These are phyloP conservation scores for Nothocercus nigrocapillus DNA, from an alignment of 2,113 vertebrate species.

Conservation along the genomic window DNA sequence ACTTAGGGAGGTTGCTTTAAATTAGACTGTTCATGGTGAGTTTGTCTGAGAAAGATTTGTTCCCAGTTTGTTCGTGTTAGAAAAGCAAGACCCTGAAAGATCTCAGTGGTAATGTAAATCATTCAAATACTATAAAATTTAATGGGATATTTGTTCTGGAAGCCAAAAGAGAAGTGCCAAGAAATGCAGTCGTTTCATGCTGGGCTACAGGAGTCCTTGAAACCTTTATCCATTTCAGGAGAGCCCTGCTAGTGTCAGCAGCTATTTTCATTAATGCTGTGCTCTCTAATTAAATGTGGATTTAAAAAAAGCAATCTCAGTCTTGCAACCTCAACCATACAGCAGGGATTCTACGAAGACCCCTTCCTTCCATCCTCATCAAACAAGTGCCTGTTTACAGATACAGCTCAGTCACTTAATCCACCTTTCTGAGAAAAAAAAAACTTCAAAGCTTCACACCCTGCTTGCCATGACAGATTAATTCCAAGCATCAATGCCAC, in stretches of 20 bases:
- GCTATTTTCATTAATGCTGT: constrained; percentile 17
- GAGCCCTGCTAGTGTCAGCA: background rate
- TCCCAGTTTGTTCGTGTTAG: background rate
- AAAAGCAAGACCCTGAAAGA: background rate
- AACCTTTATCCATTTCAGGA: background rate
- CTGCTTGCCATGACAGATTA: background rate
- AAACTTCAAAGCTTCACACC: constrained; percentile 8
- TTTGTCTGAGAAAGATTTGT: background rate
- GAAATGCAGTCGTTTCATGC: background rate
- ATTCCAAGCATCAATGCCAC: background rate
- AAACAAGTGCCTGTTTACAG: background rate
- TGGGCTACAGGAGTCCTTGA: constrained; percentile 14
- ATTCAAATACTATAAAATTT: background rate
- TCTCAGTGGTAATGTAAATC: background rate
- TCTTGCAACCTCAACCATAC: background rate
- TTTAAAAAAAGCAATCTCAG: constrained; percentile 8
- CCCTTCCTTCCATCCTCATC: background rate
- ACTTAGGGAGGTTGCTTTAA: background rate
- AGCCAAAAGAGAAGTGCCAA: constrained; percentile 28
- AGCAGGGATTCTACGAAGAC: constrained; percentile 10
- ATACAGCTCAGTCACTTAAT: constrained; percentile 21
- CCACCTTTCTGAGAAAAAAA: background rate
- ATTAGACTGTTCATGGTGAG: background rate
- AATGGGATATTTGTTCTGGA: background rate
- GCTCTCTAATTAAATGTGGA: constrained; percentile 18